Evolutionary conservation across 2,113 vertebrate species (phyloP).

Genomic region (Coryphaenoides rupestris): DNA sequence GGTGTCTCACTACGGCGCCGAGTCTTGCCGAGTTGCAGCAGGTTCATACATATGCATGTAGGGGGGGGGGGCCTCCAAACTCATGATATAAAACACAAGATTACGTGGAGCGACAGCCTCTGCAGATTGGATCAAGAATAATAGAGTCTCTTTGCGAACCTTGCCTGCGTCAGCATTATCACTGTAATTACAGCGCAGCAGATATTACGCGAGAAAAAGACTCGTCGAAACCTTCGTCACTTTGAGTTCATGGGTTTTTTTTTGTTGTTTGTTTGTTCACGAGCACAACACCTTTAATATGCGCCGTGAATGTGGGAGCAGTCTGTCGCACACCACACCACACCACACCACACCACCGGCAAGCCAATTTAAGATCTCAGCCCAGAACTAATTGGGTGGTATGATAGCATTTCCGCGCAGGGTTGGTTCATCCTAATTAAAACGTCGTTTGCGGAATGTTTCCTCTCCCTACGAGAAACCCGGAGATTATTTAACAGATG

Average conservation of each 20-base stretch:
- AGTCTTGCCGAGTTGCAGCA: slow-evolving; percentile 33
- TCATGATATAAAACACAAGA: slow-evolving; percentile 67
- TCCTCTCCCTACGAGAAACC: neutral
- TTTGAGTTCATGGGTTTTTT: slow-evolving; percentile 1
- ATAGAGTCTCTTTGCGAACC: slow-evolving; percentile 63
- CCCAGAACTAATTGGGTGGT: neutral
- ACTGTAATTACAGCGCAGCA: slow-evolving; percentile 48
- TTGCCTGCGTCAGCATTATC: slow-evolving; percentile 42
- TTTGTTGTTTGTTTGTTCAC: slow-evolving; percentile 10
- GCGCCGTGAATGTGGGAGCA: slow-evolving; percentile 13
- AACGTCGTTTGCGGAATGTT: neutral
- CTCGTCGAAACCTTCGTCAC: slow-evolving; percentile 18
- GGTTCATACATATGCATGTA: slow-evolving; percentile 69
- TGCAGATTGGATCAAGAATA: slow-evolving; percentile 63
- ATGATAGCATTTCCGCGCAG: neutral
- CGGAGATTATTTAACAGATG: neutral
- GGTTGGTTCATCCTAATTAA: neutral
- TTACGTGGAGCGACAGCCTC: slow-evolving; percentile 63
- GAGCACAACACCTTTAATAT: slow-evolving; percentile 23
- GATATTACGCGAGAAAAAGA: slow-evolving; percentile 5
- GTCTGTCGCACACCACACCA: slow-evolving; percentile 9
- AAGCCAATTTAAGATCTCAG: slow-evolving; percentile 2
- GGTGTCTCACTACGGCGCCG: no score
- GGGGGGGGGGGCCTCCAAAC: slow-evolving; percentile 48
- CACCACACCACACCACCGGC: no score